Evolutionary conservation across 2,113 vertebrate species (phyloP).

Genomic region (Verasper variegatus): DNA sequence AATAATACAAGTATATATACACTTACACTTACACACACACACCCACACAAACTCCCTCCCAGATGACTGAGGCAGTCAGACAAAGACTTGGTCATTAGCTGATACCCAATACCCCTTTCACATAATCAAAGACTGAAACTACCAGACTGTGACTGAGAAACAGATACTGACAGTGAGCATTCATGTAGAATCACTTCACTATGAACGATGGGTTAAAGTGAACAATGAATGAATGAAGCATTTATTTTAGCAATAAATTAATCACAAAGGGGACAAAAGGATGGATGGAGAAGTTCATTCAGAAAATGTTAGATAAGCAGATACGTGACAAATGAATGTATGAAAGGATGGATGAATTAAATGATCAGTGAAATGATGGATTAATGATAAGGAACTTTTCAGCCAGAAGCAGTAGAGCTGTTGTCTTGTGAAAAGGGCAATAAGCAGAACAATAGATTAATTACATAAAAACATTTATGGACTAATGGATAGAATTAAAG

Average conservation of each 20-base stretch:
- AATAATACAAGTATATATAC: background rate
- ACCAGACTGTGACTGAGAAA: constrained; percentile 15
- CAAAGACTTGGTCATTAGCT: constrained; percentile 41
- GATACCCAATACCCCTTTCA: constrained; percentile 39
- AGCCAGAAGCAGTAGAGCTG: background rate
- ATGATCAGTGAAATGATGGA: background rate
- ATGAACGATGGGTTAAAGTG: constrained; percentile 12
- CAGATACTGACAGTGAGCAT: background rate
- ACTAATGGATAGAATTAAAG: constrained; percentile 23
- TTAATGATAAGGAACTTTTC: background rate
- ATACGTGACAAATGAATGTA: background rate
- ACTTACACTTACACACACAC: background rate
- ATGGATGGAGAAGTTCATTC: background rate
- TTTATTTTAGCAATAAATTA: background rate
- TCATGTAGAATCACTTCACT: constrained; percentile 6
- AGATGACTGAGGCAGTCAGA: constrained; percentile 23
- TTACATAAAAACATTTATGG: constrained; percentile 1
- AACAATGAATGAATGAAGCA: constrained; percentile 11
- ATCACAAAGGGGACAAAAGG: background rate
- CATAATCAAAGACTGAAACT: constrained; percentile 31
- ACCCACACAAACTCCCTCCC: background rate
- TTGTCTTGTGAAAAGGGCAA: background rate
- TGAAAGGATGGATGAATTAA: background rate
- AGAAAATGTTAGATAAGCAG: background rate
- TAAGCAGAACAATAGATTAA: background rate